Conservation (phyloP, 1,140 invertebrate species). For the Bactericera cockerelli region DNA sequence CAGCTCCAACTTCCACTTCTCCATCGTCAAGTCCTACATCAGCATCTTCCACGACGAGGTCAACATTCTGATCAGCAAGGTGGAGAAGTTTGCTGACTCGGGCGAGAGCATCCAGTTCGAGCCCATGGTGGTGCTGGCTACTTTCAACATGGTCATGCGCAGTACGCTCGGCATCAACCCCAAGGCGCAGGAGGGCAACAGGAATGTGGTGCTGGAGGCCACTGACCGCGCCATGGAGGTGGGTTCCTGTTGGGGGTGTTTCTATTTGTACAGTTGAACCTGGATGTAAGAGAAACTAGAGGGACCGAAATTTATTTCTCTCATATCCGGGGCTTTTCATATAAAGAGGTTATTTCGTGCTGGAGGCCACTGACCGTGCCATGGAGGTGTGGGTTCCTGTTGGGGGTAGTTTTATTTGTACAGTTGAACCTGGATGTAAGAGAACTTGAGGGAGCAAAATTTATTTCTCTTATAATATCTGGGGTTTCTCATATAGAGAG, state of each 20-base stretch:
- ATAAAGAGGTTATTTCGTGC: too few relatives aligned
- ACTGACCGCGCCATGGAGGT: constrained; percentile 3
- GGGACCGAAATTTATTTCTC: too few relatives aligned
- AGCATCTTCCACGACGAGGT: constrained; percentile 1
- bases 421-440: too few relatives aligned
- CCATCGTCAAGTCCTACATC: constrained; percentile 1
- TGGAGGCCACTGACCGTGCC: neutral
- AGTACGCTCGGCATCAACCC: constrained; percentile 3
- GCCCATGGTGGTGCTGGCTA: neutral
- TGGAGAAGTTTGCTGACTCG: neutral
- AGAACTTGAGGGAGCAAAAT: too few relatives aligned
- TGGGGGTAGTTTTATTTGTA: too few relatives aligned
- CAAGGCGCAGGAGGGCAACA: neutral
- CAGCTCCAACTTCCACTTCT: constrained; percentile 4
- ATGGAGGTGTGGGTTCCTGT: neutral
- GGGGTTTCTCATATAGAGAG: too few relatives aligned
- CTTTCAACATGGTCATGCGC: constrained; percentile 3
- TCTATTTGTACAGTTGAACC: too few relatives aligned
- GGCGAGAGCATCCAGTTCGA: neutral
- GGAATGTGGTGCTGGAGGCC: neutral
- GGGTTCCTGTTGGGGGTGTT: too few relatives aligned
- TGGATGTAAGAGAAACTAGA: too few relatives aligned
- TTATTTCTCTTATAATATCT: too few relatives aligned
- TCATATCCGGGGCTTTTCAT: too few relatives aligned
- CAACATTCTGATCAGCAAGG: neutral